Evolutionary conservation across 2,888 invertebrate genomes (phyloP), one percentile per base, ranked within the genome.

Genomic region (Liodrosophila aerea): DNA sequence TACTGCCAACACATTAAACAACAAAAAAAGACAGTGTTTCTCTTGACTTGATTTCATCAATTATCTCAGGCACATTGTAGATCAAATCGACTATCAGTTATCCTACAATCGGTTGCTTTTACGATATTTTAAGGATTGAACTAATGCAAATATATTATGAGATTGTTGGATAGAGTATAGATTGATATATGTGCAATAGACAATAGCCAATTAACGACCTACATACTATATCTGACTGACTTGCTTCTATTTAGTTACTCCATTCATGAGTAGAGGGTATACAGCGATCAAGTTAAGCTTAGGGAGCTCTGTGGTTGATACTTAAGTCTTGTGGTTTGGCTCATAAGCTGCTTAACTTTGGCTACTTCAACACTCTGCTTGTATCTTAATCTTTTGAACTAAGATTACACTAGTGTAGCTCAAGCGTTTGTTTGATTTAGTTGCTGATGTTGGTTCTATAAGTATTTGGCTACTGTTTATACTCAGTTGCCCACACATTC

Each of bases 361-460:
- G 27, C 22, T 11, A 27, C 39, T 31, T 11, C 34, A 34, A 5
- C 29, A 36, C 15, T 11, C 12, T 13, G 31, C 12, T 39, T 39
- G 39, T 44, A 51, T 37, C 43, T 13, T 53, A 59, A 73, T 69
- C 64, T 64, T 70, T 73, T 67, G 36, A 59, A 58, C 44, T 56
- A 43, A 7, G 8, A 8, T 22, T 44, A 31, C 2, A 11, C 11
- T 30, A 34, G 18, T 41, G 11, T 54, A 27, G 16, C 45, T 40
- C 2, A 15, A 29, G 34, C 56, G 67, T 67, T 76, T 73, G 72
- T 69, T 76, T 65, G 64, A 65, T 77, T 72, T 76, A 39, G 46
- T 22, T 22, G 22, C 51, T 64, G 61, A 59, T 76, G 67, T 65
- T 80, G 63, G 50, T 58, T 69, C 65, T 65, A 37, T 57, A 58